These are phyloP conservation scores for Pristionchus exspectatus DNA, from an alignment of 2,888 invertebrate genomes.

Conservation along the genomic window DNA sequence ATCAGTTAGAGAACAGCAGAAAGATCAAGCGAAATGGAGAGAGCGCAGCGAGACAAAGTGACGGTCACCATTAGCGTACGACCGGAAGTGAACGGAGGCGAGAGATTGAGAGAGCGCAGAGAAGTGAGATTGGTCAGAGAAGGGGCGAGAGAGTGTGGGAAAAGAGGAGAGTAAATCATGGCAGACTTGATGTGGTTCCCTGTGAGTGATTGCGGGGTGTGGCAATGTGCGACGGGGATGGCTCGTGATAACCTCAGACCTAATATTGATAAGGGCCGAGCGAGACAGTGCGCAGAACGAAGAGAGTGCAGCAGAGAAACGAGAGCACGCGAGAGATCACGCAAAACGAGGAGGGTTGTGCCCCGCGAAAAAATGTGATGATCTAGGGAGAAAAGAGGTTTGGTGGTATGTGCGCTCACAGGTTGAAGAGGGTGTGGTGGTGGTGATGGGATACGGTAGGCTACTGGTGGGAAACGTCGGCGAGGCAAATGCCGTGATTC, in stretches of 20 bases:
- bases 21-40: neutral
- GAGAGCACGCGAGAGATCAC: neutral
- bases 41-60: neutral
- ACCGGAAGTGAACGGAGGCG: constrained; percentile 13
- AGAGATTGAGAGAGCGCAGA: neutral
- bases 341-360: neutral
- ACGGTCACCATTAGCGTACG: neutral
- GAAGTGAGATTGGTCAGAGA: neutral
- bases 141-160: neutral
- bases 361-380: neutral
- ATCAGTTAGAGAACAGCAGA: neutral
- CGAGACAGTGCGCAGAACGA: neutral
- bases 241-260: constrained; percentile 20
- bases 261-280: neutral
- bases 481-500: neutral
- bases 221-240: neutral
- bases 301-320: neutral
- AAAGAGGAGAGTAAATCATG: neutral
- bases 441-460: neutral
- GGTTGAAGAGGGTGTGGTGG: neutral
- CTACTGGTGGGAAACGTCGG: neutral
- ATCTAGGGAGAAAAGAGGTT: constrained; percentile 5
- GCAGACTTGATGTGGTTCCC: neutral
- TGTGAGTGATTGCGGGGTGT: neutral
- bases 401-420: too few relatives aligned